Conservation (phyloP, 1,140 invertebrate genomes). For the Drosophila carrolli region DNA sequence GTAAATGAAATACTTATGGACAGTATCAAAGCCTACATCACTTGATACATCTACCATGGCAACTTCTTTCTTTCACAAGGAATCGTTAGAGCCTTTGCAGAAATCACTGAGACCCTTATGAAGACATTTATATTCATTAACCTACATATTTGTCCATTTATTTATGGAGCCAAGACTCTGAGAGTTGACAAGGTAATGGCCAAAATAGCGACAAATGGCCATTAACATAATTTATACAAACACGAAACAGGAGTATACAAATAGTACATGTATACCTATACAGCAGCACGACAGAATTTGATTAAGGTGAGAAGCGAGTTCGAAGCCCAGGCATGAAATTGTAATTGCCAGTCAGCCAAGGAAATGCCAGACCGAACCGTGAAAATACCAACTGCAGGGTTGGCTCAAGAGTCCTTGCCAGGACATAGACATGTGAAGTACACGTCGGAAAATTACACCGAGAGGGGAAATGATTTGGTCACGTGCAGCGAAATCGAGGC, state of each 20-base stretch:
- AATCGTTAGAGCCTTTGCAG: not conserved
- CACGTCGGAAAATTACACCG: constrained; percentile 31
- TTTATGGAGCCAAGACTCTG: constrained; percentile 19
- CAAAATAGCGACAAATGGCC: constrained; percentile 52
- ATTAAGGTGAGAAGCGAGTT: constrained; percentile 43
- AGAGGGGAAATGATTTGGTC: constrained; percentile 63
- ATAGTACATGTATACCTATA: constrained; percentile 12
- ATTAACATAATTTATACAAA: constrained; percentile 77
- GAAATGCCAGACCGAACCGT: constrained; percentile 34
- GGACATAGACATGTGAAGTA: constrained; percentile 34
- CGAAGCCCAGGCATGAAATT: constrained; percentile 13
- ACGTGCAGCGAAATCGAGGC: constrained; percentile 64
- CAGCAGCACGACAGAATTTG: constrained; percentile 28
- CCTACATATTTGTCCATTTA: constrained; percentile 37
- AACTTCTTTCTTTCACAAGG: not conserved
- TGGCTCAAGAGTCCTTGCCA: constrained; percentile 2
- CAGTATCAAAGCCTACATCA: not conserved
- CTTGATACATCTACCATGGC: not conserved
- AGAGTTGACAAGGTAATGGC: constrained; percentile 45
- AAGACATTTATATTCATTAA: constrained; percentile 72
- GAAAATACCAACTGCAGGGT: constrained; percentile 33
- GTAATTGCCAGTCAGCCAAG: constrained; percentile 60
- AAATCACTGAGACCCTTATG: constrained; percentile 17
- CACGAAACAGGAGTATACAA: constrained; percentile 11
- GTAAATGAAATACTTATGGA: too few species aligned